phyloP scores from a whole-genome alignment of 2,888 invertebrate genomes.

The Drosophila melanosoma region DNA sequence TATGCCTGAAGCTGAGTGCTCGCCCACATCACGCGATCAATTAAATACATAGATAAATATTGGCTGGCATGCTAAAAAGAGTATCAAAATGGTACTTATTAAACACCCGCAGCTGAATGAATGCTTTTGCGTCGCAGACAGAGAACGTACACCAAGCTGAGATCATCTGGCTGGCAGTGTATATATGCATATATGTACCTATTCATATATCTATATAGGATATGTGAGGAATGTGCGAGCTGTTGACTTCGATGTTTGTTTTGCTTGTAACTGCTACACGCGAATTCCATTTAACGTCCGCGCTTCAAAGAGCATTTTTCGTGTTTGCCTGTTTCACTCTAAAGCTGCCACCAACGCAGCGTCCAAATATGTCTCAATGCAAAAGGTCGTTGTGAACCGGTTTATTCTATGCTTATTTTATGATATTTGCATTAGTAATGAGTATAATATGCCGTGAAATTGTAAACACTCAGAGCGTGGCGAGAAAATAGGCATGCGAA shows the following conservation, averaged over 20 bases:
- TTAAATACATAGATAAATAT: constrained; percentile 56
- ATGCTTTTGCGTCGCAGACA: constrained; percentile 65
- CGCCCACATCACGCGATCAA: constrained; percentile 42
- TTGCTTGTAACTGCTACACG: constrained; percentile 37
- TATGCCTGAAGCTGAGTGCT: constrained; percentile 53
- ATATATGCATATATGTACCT: neutral
- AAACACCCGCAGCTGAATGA: constrained; percentile 35
- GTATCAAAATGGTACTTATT: constrained; percentile 57
- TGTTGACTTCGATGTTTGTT: constrained; percentile 15
- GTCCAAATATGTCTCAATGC: constrained; percentile 68
- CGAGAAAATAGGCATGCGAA: constrained; percentile 35
- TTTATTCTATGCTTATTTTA: constrained; percentile 45
- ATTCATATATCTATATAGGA: neutral
- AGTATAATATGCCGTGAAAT: constrained; percentile 73
- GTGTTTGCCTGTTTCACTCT: constrained; percentile 47
- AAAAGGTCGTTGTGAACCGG: constrained; percentile 76
- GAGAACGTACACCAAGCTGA: constrained; percentile 49
- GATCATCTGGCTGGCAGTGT: constrained; percentile 60
- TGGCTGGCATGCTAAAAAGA: constrained; percentile 58
- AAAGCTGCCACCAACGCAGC: constrained; percentile 70
- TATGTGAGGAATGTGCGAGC: constrained; percentile 29
- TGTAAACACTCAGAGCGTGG: constrained; percentile 64
- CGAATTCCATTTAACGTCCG: constrained; percentile 33
- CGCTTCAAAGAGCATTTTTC: constrained; percentile 27
- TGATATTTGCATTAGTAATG: constrained; percentile 75